Evolutionary conservation across 2,888 invertebrate species (phyloP), one percentile per base, ranked within the genome.

Genomic region (Hedychridium roseum): DNA sequence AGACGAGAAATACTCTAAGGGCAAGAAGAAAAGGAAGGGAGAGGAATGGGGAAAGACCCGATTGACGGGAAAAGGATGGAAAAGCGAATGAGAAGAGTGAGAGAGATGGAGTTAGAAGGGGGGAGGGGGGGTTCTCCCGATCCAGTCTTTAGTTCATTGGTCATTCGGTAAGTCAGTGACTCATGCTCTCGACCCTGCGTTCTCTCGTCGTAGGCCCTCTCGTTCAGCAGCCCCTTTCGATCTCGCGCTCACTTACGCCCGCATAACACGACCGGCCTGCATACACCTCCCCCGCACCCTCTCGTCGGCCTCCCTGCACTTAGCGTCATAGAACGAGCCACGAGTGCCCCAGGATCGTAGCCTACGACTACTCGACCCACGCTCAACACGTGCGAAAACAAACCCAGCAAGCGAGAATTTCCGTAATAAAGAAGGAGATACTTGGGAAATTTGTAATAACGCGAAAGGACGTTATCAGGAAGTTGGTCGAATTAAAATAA

Each of bases 161-260:
- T 74, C 71, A 71, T 70, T 72, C 65, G 65, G 60, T 59, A 57
- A 68, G 68, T 66, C 67, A 61, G 67, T 73, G 70, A 74, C 57
- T 73, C 72, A 73, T 58, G 57, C 50, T n/a, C n/a, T 50, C 56
- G 41, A 55, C 55, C 57, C 50, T 51, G 55, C 59, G 64, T 64
- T 70, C 61, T 61, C 62, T 60, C 56, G 43, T 54, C 50, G 32
- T 38, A 52, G 55, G 43, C 50, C 43, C 46, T 43, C 26, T 27
- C 26, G 42, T 27, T 26, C 26, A 44, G 42, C 32, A 27, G 64
- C 61, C 67, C 66, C 64, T 62, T 67, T 63, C 62, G 37, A 59
- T 59, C 61, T 59, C 57, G 63, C 69, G 60, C 57, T 65, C 64
- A 61, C 66, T 66, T 66, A 70, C 71, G 62, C 70, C 71, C 71